Percentiles rank a stretch among this genome's conserved stretches.
These are phyloP conservation scores for Caenorhabditis uteleia DNA, from an alignment of 2,888 invertebrate genomes.

Conservation along the genomic window DNA sequence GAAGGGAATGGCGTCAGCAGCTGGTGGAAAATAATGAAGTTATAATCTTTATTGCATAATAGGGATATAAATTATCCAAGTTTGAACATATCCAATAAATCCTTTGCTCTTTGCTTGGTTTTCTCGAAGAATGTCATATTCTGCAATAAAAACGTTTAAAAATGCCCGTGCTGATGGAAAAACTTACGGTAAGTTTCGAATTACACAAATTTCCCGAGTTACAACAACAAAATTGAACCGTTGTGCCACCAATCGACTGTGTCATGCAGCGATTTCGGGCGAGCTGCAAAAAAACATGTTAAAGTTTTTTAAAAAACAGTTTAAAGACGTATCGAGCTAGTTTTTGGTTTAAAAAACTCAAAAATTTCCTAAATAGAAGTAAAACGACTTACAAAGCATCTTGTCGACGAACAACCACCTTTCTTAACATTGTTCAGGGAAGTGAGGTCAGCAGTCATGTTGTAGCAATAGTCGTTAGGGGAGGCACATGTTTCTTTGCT, in stretches of 20 bases:
- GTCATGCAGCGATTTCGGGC: slow-evolving; percentile 43
- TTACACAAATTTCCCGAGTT: slow-evolving; percentile 52
- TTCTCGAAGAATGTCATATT: slow-evolving; percentile 40
- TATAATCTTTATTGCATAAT: slow-evolving; percentile 1
- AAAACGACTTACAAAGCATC: slow-evolving; percentile 35
- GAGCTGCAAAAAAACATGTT: slow-evolving; percentile 5
- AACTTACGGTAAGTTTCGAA: slow-evolving; percentile 41
- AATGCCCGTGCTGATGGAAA: neutral
- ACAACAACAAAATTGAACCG: slow-evolving; percentile 45
- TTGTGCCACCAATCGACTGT: slow-evolving; percentile 33
- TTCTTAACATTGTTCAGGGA: slow-evolving; percentile 38
- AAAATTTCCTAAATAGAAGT: neutral
- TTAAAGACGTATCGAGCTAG: neutral
- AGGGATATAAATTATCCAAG: slow-evolving; percentile 13
- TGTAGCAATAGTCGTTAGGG: slow-evolving; percentile 44
- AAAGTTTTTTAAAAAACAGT: neutral
- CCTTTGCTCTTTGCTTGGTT: slow-evolving; percentile 38
- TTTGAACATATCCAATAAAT: slow-evolving; percentile 33
- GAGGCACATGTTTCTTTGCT: slow-evolving; percentile 38
- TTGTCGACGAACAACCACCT: slow-evolving; percentile 44
- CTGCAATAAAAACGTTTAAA: slow-evolving; percentile 14
- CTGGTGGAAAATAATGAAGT: slow-evolving; percentile 11
- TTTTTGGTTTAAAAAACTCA: neutral
- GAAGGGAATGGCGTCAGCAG: slow-evolving; percentile 27
- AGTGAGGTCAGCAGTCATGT: slow-evolving; percentile 44